phyloP scores from a whole-genome alignment of 1,140 invertebrate genomes.

The Cydia pomonella region DNA sequence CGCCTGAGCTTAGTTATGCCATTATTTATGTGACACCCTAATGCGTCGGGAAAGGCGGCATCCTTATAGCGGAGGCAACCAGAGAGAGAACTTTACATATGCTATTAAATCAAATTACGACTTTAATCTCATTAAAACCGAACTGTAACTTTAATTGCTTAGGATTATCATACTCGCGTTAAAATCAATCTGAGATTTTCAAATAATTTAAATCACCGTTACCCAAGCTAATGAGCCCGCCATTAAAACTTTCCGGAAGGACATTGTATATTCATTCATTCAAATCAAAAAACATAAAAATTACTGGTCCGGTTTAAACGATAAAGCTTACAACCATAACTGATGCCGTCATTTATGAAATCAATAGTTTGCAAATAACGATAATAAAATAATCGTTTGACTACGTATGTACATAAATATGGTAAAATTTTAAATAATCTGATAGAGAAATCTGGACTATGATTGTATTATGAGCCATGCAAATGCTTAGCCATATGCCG shows the following conservation, averaged over 20 bases:
- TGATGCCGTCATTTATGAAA: background rate
- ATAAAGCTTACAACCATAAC: background rate
- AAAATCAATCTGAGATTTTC: background rate
- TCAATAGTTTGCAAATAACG: no score
- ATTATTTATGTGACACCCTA: background rate
- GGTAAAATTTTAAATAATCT: no score
- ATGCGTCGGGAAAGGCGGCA: background rate
- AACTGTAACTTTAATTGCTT: constrained; percentile 15
- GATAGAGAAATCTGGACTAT: no score
- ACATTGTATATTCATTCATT: constrained; percentile 40
- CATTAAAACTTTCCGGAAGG: constrained; percentile 40
- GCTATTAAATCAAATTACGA: constrained; percentile 20
- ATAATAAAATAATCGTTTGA: no score
- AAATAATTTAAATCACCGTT: constrained; percentile 33
- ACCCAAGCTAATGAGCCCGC: constrained; percentile 23
- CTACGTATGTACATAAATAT: no score
- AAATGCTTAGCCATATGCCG: no score
- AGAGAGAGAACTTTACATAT: background rate
- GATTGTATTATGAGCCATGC: no score
- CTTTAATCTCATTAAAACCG: constrained; percentile 22
- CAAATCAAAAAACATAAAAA: constrained; percentile 27
- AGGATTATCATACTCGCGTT: background rate
- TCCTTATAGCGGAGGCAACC: background rate
- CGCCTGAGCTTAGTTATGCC: no score
- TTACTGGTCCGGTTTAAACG: constrained; percentile 8